These are phyloP conservation scores for Pasiphila rectangulata DNA, from an alignment of 2,888 invertebrate genomes.

Conservation along the genomic window DNA sequence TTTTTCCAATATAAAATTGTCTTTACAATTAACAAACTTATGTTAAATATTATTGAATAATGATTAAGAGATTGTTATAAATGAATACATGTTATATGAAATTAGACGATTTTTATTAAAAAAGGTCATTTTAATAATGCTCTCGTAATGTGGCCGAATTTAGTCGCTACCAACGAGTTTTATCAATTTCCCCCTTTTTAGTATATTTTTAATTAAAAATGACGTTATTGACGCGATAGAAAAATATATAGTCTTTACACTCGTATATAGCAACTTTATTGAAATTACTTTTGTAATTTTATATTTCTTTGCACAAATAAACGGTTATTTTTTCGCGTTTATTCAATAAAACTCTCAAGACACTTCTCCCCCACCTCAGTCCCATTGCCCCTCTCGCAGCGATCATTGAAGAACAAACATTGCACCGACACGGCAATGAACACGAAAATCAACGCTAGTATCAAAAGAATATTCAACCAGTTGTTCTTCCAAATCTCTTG, in stretches of 20 bases:
- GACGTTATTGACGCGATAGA: no score
- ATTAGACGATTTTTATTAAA: no score
- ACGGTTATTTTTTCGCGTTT: no score
- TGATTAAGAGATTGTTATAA: slow-evolving; percentile 1
- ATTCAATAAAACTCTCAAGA: slow-evolving; percentile 38
- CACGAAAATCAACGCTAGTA: slow-evolving; percentile 59
- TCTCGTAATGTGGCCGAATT: no score
- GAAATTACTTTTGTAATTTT: no score
- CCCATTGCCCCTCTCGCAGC: slow-evolving; percentile 44
- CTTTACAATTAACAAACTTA: slow-evolving; percentile 38
- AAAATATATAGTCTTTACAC: neutral
- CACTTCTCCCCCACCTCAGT: slow-evolving; percentile 45
- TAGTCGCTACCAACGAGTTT: no score
- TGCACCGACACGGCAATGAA: slow-evolving; percentile 60
- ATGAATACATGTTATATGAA: neutral
- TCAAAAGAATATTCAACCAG: slow-evolving; percentile 66
- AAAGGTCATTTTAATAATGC: no score
- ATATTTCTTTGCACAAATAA: no score
- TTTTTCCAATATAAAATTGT: slow-evolving; percentile 56
- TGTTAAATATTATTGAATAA: slow-evolving; percentile 9
- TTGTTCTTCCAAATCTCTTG: slow-evolving; percentile 64
- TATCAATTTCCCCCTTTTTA: no score
- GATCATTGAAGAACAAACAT: slow-evolving; percentile 51
- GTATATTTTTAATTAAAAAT: no score
- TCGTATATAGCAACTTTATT: no score